These are phyloP conservation scores for Lamellibrachia satsuma DNA, from an alignment of 2,888 invertebrate genomes.

Conservation along the genomic window DNA sequence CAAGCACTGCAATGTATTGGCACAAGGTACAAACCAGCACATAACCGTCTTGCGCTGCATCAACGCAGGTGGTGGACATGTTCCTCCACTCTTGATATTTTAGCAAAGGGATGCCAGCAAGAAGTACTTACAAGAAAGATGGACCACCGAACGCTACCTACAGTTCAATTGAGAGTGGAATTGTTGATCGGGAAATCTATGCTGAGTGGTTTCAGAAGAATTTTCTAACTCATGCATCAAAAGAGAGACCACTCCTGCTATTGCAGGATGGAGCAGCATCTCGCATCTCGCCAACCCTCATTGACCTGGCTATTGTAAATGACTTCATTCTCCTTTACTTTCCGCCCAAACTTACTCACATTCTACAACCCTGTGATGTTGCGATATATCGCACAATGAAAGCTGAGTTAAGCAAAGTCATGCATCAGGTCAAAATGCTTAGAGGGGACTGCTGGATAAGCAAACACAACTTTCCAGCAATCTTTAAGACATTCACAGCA, in stretches of 20 bases:
- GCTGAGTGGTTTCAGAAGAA: conserved; percentile 28
- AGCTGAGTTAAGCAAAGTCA: conserved; percentile 20
- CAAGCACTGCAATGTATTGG: not conserved
- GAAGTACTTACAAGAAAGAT: too few species aligned
- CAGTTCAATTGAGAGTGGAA: conserved; percentile 21
- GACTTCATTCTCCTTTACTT: too few species aligned
- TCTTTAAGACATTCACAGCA: conserved; percentile 26
- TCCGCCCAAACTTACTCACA: too few species aligned
- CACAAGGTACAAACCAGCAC: not conserved
- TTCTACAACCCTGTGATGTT: too few species aligned
- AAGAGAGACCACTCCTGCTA: conserved; percentile 25
- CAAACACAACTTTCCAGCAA: conserved; percentile 26
- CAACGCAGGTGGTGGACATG: not conserved
- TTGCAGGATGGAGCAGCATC: conserved; percentile 27
- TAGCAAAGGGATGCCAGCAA: not conserved
- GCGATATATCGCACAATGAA: conserved; percentile 23
- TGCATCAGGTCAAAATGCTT: conserved; percentile 30
- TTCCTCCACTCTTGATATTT: too few species aligned
- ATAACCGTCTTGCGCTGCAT: not conserved
- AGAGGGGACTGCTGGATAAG: not conserved
- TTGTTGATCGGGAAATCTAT: conserved; percentile 28
- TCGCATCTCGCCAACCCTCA: not conserved
- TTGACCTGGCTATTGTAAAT: too few species aligned
- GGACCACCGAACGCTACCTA: conserved; percentile 25
- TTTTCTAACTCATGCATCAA: conserved; percentile 24